A percentile compares a stretch with the other conserved stretches of the same genome.
These are phyloP conservation scores for Cosmorhoe ocellata DNA, from an alignment of 2,888 invertebrate species.

Conservation along the genomic window DNA sequence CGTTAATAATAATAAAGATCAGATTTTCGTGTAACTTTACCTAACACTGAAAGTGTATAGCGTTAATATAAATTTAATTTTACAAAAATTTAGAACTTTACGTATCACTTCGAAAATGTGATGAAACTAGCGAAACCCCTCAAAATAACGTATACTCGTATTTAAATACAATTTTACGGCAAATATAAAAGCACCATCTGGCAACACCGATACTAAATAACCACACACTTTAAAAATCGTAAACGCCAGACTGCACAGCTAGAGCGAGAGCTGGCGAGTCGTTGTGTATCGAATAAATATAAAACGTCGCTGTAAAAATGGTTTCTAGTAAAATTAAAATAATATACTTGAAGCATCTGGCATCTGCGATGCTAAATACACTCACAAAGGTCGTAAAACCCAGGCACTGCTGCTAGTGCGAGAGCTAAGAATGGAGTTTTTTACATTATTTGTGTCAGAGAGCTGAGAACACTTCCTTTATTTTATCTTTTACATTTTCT, in stretches of 20 bases:
- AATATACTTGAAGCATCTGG: slow-evolving; percentile 3
- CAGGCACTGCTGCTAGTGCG: neutral
- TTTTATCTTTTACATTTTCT: too few relatives aligned
- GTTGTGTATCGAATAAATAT: neutral
- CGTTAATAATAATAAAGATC: too few relatives aligned
- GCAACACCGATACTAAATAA: slow-evolving; percentile 16
- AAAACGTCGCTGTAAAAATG: neutral
- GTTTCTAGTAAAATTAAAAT: slow-evolving; percentile 4
- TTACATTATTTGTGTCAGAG: too few relatives aligned
- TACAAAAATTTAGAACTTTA: too few relatives aligned
- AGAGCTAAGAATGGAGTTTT: neutral
- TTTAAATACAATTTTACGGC: slow-evolving; percentile 8
- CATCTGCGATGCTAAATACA: slow-evolving; percentile 1
- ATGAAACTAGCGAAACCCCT: neutral
- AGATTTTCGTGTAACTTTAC: too few relatives aligned
- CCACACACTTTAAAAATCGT: slow-evolving; percentile 22
- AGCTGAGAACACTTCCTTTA: too few relatives aligned
- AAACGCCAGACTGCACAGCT: slow-evolving; percentile 19
- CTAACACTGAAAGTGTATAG: too few relatives aligned
- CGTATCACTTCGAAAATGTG: neutral
- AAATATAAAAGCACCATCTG: slow-evolving; percentile 16
- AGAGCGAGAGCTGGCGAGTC: slow-evolving; percentile 5
- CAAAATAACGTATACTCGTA: slow-evolving; percentile 7
- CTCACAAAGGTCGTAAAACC: neutral
- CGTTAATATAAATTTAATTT: too few relatives aligned